These are phyloP conservation scores for Galerucella calmariensis DNA, from an alignment of 2,888 invertebrate genomes.

Conservation along the genomic window DNA sequence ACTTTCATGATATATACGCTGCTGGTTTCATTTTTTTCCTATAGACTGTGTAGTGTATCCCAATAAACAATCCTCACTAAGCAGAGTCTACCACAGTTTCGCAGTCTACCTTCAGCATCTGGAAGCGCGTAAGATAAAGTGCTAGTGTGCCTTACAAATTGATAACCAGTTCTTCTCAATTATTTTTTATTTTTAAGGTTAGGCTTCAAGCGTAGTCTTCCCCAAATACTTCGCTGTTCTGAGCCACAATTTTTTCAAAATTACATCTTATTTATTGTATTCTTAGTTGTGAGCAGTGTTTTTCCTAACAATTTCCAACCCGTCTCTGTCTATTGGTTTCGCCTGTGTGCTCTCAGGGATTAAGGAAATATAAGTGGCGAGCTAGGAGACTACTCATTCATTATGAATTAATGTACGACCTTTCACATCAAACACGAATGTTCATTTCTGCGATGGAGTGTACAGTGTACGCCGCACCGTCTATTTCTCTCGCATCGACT, in stretches of 20 bases:
- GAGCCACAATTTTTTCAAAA: no score
- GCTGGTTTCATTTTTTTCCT: no score
- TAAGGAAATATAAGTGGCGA: slow-evolving; percentile 66
- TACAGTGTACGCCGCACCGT: slow-evolving; percentile 33
- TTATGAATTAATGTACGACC: slow-evolving; percentile 65
- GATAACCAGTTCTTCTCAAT: background rate
- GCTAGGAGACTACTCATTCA: slow-evolving; percentile 63
- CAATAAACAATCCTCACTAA: no score
- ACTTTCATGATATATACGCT: no score
- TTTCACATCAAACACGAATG: slow-evolving; percentile 62
- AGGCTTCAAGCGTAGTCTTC: background rate
- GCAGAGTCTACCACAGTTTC: no score
- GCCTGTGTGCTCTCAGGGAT: slow-evolving; percentile 63
- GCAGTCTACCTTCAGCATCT: no score
- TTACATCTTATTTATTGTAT: no score
- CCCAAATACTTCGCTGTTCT: no score
- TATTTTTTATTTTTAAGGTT: background rate
- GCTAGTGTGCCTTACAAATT: no score
- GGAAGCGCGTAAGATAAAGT: no score
- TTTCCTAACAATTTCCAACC: slow-evolving; percentile 22
- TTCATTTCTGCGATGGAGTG: slow-evolving; percentile 50
- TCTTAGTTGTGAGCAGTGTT: no score
- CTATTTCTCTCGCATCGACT: slow-evolving; percentile 45
- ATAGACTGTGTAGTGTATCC: no score
- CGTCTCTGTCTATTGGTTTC: slow-evolving; percentile 53